These are phyloP conservation scores for Psammodynastes pulverulentus DNA, from an alignment of 2,113 vertebrate genomes.

Conservation along the genomic window DNA sequence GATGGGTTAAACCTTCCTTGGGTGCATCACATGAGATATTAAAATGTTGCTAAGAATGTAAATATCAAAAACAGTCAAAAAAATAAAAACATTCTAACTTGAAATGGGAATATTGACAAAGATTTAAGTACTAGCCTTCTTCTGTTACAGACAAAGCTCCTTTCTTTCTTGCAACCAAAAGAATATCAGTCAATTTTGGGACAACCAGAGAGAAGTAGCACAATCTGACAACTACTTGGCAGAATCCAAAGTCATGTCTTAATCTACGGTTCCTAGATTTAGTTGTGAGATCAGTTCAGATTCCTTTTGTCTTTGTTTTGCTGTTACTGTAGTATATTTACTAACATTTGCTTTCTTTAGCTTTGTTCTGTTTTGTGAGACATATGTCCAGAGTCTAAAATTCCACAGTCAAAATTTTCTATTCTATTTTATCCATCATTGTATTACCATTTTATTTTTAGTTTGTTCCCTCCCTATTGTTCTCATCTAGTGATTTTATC, in stretches of 20 bases:
- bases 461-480: not conserved
- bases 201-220: conserved; percentile 35
- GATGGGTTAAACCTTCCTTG: not conserved
- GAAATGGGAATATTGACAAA: not conserved
- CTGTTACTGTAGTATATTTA: not conserved
- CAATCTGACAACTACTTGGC: conserved; percentile 56
- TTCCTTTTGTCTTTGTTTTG: conserved; percentile 43
- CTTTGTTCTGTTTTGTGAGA: not conserved
- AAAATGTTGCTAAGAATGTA: conserved; percentile 40
- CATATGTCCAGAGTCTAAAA: not conserved
- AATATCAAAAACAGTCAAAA: conserved; percentile 36
- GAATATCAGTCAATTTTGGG: conserved; percentile 16
- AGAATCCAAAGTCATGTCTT: conserved; percentile 39
- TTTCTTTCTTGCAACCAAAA: conserved; percentile 40
- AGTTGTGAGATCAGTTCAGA: conserved; percentile 15
- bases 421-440: not conserved
- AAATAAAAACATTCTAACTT: not conserved
- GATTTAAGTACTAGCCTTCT: conserved; percentile 16
- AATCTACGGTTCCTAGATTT: not conserved
- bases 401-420: not conserved
- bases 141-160: not conserved
- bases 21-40: conserved; percentile 30
- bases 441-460: not conserved
- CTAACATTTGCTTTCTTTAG: conserved; percentile 31
- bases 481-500: not conserved